A percentile compares a stretch with the other conserved stretches of the same genome.
phyloP scores from a whole-genome alignment of 1,140 invertebrate species.

The Eueides isabella region DNA sequence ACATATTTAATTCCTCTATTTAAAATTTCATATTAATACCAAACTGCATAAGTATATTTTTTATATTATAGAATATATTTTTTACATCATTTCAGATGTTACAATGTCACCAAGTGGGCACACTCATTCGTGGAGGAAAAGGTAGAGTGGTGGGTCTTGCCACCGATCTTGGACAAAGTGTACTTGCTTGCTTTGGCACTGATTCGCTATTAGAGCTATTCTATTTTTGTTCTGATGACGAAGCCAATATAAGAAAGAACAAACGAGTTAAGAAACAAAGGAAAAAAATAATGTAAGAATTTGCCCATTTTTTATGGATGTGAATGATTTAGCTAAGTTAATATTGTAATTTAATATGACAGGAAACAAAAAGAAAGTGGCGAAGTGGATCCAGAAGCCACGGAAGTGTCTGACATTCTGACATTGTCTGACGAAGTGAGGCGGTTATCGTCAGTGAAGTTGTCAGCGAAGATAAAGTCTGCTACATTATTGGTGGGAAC shows the following conservation, averaged over 20 bases:
- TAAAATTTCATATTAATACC: no score
- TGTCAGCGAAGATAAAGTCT: constrained; percentile 87
- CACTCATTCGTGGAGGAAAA: constrained; percentile 88
- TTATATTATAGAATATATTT: no score
- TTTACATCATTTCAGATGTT: constrained; percentile 80
- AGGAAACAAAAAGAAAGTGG: constrained; percentile 72
- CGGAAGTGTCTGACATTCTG: constrained; percentile 62
- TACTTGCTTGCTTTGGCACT: constrained; percentile 92
- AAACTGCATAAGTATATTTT: no score
- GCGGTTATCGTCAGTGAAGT: constrained; percentile 86
- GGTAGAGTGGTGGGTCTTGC: constrained; percentile 88
- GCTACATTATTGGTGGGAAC: constrained; percentile 86
- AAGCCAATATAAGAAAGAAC: constrained; percentile 85
- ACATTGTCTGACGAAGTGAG: constrained; percentile 89
- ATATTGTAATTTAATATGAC: constrained; percentile 11
- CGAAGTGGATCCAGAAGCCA: constrained; percentile 48
- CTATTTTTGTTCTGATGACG: constrained; percentile 88
- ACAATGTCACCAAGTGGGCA: constrained; percentile 88
- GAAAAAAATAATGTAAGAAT: constrained; percentile 84
- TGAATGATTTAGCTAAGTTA: no score
- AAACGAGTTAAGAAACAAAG: constrained; percentile 91
- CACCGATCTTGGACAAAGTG: constrained; percentile 85
- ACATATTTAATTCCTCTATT: no score
- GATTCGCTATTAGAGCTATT: constrained; percentile 93
- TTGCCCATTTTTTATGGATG: background rate